Percentiles rank a stretch among this genome's conserved stretches.
Evolutionary conservation across 2,888 invertebrate genomes (phyloP).

Genomic region (Pachycephus smyrnensis): DNA sequence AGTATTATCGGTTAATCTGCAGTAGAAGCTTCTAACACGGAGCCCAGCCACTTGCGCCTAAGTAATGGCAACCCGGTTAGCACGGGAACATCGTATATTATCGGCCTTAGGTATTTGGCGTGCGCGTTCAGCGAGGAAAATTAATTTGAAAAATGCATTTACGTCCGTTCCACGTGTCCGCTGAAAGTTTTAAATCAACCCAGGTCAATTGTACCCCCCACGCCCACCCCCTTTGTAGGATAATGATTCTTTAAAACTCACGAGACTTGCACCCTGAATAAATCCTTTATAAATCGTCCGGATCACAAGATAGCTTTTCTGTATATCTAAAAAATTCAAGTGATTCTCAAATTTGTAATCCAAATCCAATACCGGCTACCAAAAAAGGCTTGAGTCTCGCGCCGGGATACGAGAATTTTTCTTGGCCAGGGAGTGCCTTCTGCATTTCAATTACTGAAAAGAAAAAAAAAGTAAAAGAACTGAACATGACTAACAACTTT

Average conservation of each 20-base stretch:
- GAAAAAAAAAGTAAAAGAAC: too few relatives aligned
- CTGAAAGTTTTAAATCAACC: not conserved
- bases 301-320: not conserved
- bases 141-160: not conserved
- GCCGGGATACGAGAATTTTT: not conserved
- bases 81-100: not conserved
- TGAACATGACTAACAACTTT: not conserved
- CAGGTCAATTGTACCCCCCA: not conserved
- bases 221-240: not conserved
- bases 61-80: not conserved
- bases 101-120: not conserved
- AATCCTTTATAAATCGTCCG: not conserved
- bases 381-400: not conserved
- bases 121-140: not conserved
- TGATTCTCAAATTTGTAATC: not conserved
- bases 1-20: not conserved
- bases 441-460: not conserved
- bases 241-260: not conserved
- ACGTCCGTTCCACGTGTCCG: not conserved
- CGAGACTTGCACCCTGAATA: not conserved
- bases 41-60: conserved; percentile 4
- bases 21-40: not conserved
- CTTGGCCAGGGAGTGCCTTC: not conserved
- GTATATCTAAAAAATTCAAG: not conserved
- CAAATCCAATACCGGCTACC: not conserved